phyloP scores from a whole-genome alignment of 2,113 vertebrate genomes.

The Machaerirhynchus nigripectus region DNA sequence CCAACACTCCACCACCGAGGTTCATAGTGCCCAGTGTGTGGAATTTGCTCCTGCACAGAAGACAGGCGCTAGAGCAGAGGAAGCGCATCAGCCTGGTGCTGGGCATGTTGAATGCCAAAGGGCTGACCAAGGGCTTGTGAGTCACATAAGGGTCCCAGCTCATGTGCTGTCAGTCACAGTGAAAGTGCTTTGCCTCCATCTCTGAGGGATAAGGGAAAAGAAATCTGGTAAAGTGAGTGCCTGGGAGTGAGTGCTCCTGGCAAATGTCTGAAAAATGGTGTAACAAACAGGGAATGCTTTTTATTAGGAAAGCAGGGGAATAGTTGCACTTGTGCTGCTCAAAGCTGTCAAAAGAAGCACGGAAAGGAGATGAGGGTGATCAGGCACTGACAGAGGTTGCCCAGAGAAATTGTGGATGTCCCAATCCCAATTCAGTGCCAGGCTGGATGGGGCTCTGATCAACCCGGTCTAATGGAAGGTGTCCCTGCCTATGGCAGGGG shows the following conservation, averaged over 20 bases:
- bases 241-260: background rate
- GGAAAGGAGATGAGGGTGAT: background rate
- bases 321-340: background rate
- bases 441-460: background rate
- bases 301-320: background rate
- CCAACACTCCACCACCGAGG: background rate
- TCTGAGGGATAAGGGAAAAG: background rate
- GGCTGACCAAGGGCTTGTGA: background rate
- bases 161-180: background rate
- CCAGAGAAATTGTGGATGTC: background rate
- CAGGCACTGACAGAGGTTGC: background rate
- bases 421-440: background rate
- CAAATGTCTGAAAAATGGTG: background rate
- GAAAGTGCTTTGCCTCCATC: background rate
- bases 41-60: background rate
- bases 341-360: conserved; percentile 27
- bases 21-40: background rate
- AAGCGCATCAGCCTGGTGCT: background rate
- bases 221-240: background rate
- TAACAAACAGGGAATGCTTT: background rate
- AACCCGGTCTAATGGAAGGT: background rate
- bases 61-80: background rate
- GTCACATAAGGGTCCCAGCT: background rate
- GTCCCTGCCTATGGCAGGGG: background rate
- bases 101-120: background rate